These are phyloP conservation scores for Oasisia sp. DNA, from an alignment of 2,888 invertebrate genomes.

Conservation along the genomic window DNA sequence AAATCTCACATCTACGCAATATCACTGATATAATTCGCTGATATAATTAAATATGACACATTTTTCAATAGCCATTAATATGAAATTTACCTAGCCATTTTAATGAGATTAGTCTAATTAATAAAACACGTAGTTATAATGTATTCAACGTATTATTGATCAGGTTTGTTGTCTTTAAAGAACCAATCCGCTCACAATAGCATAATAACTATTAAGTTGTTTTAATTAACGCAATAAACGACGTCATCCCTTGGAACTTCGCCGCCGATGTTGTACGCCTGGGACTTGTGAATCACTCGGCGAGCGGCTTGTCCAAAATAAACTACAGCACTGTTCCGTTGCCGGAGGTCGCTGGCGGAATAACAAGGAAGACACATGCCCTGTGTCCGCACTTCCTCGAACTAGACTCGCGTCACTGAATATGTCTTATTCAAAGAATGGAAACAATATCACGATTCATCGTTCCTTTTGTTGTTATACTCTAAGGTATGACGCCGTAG, in stretches of 20 bases:
- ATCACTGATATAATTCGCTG: too few relatives aligned
- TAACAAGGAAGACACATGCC: background rate
- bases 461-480: background rate
- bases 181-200: background rate
- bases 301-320: background rate
- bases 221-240: background rate
- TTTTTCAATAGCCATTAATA: too few relatives aligned
- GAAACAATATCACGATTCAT: background rate
- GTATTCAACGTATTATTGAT: too few relatives aligned
- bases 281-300: background rate
- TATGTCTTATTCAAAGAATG: background rate
- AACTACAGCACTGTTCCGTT: background rate
- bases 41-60: too few relatives aligned
- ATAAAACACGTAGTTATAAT: too few relatives aligned
- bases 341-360: background rate
- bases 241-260: background rate
- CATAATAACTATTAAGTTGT: background rate
- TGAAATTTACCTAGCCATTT: too few relatives aligned
- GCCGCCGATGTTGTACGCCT: background rate
- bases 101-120: too few relatives aligned
- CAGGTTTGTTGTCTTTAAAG: background rate
- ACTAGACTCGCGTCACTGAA: background rate
- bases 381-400: background rate
- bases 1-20: too few relatives aligned
- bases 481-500: background rate